These are phyloP conservation scores for Cebus imitator DNA, from an alignment of 2,113 vertebrate genomes.

Conservation along the genomic window DNA sequence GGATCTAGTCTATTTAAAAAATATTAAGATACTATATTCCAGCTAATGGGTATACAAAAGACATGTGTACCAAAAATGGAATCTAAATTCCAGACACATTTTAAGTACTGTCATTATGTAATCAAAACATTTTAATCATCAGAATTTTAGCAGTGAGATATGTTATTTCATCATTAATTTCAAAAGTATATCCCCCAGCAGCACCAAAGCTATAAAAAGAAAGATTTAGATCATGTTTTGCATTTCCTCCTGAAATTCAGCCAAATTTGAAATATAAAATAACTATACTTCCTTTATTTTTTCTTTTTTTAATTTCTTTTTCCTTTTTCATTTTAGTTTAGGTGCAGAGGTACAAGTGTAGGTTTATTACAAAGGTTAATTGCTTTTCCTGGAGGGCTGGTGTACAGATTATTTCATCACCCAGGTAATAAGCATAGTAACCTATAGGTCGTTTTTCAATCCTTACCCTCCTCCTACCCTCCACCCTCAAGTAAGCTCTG, in stretches of 20 bases:
- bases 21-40: background rate
- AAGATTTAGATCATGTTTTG: background rate
- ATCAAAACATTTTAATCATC: background rate
- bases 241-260: background rate
- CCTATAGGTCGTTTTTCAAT: no score
- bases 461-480: no score
- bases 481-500: no score
- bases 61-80: background rate
- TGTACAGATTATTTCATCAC: no score
- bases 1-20: background rate
- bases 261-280: background rate
- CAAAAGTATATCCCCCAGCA: background rate
- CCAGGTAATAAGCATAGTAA: no score
- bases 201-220: background rate
- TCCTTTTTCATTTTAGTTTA: no score
- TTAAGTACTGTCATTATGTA: background rate
- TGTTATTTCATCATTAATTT: background rate
- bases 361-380: no score
- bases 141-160: background rate
- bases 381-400: no score
- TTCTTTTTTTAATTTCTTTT: background rate
- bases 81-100: background rate
- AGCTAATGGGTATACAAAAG: background rate
- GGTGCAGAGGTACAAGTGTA: no score
- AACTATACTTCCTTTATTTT: background rate